Conservation (phyloP, 35 echinoderm and acorn worm genomes). For the Lytechinus pictus region DNA sequence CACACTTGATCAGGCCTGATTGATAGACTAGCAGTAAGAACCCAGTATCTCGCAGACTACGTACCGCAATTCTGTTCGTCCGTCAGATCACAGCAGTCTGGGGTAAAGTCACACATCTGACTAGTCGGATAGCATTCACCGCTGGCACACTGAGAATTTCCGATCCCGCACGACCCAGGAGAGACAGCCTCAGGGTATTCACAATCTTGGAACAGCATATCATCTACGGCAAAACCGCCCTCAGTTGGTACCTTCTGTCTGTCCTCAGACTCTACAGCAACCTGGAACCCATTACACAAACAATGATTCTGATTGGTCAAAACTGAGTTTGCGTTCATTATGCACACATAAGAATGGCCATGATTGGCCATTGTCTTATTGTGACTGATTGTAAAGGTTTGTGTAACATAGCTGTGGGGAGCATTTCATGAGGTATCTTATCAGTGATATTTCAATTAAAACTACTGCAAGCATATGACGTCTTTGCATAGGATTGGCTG, state of each 20-base stretch:
- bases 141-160: conserved; percentile 58
- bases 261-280: conserved; percentile 69
- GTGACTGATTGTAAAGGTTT: too few relatives aligned
- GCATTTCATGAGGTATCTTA: too few relatives aligned
- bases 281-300: background rate
- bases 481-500: too few relatives aligned
- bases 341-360: too few relatives aligned
- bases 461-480: too few relatives aligned
- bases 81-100: conserved; percentile 78
- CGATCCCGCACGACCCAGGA: conserved; percentile 27
- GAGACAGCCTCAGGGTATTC: conserved; percentile 53
- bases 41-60: background rate
- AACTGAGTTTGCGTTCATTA: too few relatives aligned
- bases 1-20: too few relatives aligned
- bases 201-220: conserved; percentile 78
- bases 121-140: conserved; percentile 73
- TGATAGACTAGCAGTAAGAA: too few relatives aligned
- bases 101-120: conserved; percentile 74
- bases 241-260: conserved; percentile 48
- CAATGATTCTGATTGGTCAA: too few relatives aligned
- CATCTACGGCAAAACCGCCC: conserved; percentile 86
- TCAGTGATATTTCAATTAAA: too few relatives aligned
- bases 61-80: conserved; percentile 64
- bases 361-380: too few relatives aligned
- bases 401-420: too few relatives aligned